A percentile compares a stretch with the other conserved stretches of the same genome.
Evolutionary conservation across 2,888 invertebrate species (phyloP).

Genomic region (Nomada goodeniana): DNA sequence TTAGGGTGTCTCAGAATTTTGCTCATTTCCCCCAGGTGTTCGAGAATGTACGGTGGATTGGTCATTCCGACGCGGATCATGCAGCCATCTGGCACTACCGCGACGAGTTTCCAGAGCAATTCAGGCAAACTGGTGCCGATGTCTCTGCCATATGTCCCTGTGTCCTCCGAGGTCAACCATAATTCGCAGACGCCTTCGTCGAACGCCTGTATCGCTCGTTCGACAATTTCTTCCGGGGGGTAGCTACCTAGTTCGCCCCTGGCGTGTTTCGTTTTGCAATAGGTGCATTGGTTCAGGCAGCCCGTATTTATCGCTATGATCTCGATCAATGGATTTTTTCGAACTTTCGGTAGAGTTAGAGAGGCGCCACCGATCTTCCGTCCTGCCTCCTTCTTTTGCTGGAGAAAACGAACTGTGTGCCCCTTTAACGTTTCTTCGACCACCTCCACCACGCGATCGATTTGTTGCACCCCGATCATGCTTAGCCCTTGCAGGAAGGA

Average conservation of each 20-base stretch:
- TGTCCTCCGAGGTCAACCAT: constrained; percentile 99
- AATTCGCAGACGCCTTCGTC: constrained; percentile 97
- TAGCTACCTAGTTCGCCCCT: constrained; percentile 98
- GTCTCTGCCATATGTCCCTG: constrained; percentile 98
- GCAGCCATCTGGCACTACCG: constrained; percentile 90
- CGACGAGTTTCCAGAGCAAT: constrained; percentile 93
- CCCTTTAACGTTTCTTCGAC: constrained; percentile 99
- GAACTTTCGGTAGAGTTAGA: constrained; percentile 95
- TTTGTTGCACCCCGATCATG: constrained; percentile 99
- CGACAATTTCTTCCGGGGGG: constrained; percentile 94
- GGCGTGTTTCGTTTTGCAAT: constrained; percentile 99
- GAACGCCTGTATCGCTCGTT: constrained; percentile 94
- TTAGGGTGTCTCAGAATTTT: constrained; percentile 93
- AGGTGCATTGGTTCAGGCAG: constrained; percentile 99
- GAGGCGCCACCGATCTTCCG: constrained; percentile 95
- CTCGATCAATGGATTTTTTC: constrained; percentile 98
- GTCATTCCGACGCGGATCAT: constrained; percentile 98
- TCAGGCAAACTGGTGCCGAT: constrained; percentile 95
- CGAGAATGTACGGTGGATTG: constrained; percentile 98
- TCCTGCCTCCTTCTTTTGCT: constrained; percentile 92
- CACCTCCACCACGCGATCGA: constrained; percentile 98
- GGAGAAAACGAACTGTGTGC: constrained; percentile 89
- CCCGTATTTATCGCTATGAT: constrained; percentile 98
- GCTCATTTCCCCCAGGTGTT: constrained; percentile 96
- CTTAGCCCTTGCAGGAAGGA: constrained; percentile 91